Evolutionary conservation across 35 echinoderm and acorn worm species (phyloP).

Genomic region (Apostichopus japonicus): DNA sequence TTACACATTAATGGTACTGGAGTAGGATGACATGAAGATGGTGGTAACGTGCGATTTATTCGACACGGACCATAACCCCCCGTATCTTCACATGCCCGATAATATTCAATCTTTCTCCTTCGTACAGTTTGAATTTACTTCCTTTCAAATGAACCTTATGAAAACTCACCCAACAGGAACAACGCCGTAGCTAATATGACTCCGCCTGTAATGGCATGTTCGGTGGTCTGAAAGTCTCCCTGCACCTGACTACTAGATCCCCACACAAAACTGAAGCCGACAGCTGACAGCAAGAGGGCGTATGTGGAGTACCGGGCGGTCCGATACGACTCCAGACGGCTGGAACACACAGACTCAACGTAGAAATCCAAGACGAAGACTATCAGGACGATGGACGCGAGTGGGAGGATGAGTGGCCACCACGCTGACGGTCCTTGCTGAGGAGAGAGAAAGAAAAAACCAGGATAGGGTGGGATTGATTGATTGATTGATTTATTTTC

Average conservation of each 20-base stretch:
- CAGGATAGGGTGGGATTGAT: no score
- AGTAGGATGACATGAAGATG: no score
- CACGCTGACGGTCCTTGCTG: slow-evolving; percentile 75
- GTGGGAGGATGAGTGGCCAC: slow-evolving; percentile 74
- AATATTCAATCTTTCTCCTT: no score
- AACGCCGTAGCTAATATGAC: slow-evolving; percentile 80
- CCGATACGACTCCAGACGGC: slow-evolving; percentile 72
- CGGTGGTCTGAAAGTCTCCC: not conserved
- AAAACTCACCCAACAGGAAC: slow-evolving; percentile 85
- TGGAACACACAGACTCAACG: slow-evolving; percentile 80
- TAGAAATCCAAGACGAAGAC: slow-evolving; percentile 96
- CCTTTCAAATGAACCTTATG: no score
- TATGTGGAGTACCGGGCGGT: slow-evolving; percentile 82
- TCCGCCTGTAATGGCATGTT: slow-evolving; percentile 90
- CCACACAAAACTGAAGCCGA: slow-evolving; percentile 45
- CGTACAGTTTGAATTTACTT: no score
- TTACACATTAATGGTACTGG: no score
- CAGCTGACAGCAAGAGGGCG: slow-evolving; percentile 60
- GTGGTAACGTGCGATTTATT: no score
- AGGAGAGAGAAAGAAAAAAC: not conserved
- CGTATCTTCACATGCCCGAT: no score
- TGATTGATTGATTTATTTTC: no score
- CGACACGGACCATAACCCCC: no score
- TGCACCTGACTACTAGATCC: slow-evolving; percentile 32
- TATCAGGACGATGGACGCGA: slow-evolving; percentile 71